These are phyloP conservation scores for Semnornis frantzii DNA, from an alignment of 2,113 vertebrate species.

Conservation along the genomic window DNA sequence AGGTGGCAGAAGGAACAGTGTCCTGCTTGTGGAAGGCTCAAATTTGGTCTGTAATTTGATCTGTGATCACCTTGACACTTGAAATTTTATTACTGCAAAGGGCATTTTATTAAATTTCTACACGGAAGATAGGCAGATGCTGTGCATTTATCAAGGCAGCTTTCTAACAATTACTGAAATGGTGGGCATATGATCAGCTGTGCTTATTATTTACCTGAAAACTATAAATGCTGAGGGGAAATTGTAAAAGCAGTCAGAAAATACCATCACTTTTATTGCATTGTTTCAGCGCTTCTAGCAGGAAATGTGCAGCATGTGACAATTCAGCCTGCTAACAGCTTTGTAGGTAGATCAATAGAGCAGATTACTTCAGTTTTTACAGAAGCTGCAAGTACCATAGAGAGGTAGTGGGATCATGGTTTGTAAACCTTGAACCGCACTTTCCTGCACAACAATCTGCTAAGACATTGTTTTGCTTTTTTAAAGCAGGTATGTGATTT, in stretches of 20 bases:
- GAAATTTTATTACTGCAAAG: background rate
- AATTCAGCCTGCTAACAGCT: constrained; percentile 15
- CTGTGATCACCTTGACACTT: background rate
- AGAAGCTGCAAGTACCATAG: background rate
- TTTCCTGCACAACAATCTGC: constrained; percentile 53
- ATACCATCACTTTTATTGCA: background rate
- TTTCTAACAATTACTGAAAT: background rate
- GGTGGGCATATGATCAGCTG: background rate
- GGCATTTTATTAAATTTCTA: background rate
- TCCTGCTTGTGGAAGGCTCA: background rate
- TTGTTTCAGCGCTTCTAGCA: constrained; percentile 10
- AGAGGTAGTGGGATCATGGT: constrained; percentile 18
- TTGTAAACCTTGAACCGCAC: constrained; percentile 53
- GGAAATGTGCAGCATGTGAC: constrained; percentile 18
- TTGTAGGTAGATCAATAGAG: constrained; percentile 33
- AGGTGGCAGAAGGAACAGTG: background rate
- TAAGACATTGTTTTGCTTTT: background rate
- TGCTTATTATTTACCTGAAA: background rate
- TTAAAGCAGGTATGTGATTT: constrained; percentile 19
- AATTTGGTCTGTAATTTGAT: background rate
- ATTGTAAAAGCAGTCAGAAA: background rate
- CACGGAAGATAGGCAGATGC: background rate
- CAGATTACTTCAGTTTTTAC: constrained; percentile 49
- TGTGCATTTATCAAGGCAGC: background rate
- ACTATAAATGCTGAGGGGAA: background rate